A percentile compares a stretch with the other conserved stretches of the same genome.
Conservation (phyloP, 1,140 invertebrate species). For the Teleopsis dalmanni region DNA sequence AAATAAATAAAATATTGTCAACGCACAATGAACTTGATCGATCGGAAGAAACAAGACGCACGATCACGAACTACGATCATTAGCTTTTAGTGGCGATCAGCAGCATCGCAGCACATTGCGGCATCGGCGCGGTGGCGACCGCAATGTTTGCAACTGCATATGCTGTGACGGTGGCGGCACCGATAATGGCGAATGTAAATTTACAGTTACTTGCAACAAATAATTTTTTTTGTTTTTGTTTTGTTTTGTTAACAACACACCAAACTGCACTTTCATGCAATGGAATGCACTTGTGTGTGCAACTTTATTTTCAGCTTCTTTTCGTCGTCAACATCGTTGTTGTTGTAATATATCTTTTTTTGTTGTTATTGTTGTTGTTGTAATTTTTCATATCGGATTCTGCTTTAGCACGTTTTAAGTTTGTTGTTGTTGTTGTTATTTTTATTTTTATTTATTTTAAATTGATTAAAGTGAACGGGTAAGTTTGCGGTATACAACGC, state of each 20-base stretch:
- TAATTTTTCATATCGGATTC: neutral
- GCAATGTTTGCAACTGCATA: neutral
- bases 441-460: too few species aligned
- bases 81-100: neutral
- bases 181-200: slow-evolving; percentile 8
- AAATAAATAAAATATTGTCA: slow-evolving; percentile 2
- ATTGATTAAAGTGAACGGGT: too few species aligned
- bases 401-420: too few species aligned
- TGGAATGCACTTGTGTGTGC: too few species aligned
- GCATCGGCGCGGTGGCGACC: neutral
- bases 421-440: too few species aligned
- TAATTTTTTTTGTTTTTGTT: too few species aligned
- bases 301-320: too few species aligned
- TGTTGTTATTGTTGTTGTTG: neutral
- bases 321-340: neutral
- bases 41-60: slow-evolving; percentile 5
- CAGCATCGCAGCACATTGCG: neutral
- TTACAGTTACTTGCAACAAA: slow-evolving; percentile 8
- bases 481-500: too few species aligned
- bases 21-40: slow-evolving; percentile 10
- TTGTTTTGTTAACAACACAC: too few species aligned
- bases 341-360: neutral
- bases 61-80: neutral
- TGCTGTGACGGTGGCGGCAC: neutral
- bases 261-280: too few species aligned